Conservation (phyloP, 2,797 vertebrate genomes). For the Alfaro cultratus region DNA sequence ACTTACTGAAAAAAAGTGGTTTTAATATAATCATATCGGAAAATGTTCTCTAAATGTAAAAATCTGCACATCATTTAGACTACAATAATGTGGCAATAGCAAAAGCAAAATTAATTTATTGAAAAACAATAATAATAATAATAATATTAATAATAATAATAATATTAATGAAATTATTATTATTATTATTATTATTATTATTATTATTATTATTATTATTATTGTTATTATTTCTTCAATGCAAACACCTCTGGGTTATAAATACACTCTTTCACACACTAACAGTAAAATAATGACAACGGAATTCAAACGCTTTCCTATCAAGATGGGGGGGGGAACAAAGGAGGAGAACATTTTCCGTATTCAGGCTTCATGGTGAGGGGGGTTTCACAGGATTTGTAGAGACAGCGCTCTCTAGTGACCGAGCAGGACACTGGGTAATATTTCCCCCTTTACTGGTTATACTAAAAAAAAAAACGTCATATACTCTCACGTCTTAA, state of each 20-base stretch:
- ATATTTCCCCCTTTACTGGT: conserved; percentile 3
- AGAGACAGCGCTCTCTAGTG: conserved; percentile 72
- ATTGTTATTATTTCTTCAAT: background rate
- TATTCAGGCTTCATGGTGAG: conserved; percentile 1
- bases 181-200: background rate
- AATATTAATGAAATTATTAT: background rate
- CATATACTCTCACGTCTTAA: conserved; percentile 43
- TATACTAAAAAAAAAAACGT: conserved; percentile 19
- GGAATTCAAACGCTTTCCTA: conserved; percentile 4
- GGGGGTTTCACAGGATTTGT: conserved; percentile 5
- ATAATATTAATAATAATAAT: background rate
- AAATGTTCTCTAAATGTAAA: background rate
- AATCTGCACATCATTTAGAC: background rate
- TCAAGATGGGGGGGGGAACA: conserved; percentile 25
- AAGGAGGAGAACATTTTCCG: conserved; percentile 5
- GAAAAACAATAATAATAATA: background rate
- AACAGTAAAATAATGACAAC: conserved; percentile 2
- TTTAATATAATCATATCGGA: background rate
- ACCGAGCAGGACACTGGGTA: conserved; percentile 15
- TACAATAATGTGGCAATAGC: background rate
- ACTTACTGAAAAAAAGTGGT: background rate
- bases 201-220: background rate
- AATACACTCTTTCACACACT: background rate
- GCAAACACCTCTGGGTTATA: background rate
- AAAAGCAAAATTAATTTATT: background rate